Evolutionary conservation across 1,140 invertebrate species (phyloP).

Genomic region (Brachionus rotundiformis): DNA sequence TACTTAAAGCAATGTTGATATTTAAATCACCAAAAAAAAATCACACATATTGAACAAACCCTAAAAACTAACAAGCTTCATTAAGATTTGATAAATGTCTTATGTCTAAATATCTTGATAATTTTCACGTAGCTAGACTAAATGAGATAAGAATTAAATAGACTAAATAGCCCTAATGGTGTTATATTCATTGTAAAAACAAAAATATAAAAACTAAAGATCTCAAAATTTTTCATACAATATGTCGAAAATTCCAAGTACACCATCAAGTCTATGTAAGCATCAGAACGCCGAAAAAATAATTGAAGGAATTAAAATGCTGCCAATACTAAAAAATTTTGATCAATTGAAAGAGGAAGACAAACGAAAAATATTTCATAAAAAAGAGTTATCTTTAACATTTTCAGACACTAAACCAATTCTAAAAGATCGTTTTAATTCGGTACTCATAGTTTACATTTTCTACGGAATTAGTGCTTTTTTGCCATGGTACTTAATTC

Average conservation of each 20-base stretch:
- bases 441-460: not conserved
- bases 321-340: constrained; percentile 36
- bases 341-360: constrained; percentile 32
- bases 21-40: not conserved
- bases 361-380: constrained; percentile 32
- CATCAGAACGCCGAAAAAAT: constrained; percentile 28
- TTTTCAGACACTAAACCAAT: not conserved
- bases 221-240: not conserved
- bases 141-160: constrained; percentile 4
- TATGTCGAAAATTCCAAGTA: not conserved
- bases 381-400: constrained; percentile 27
- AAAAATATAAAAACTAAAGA: not conserved
- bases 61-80: not conserved
- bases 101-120: constrained; percentile 1
- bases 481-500: constrained; percentile 16
- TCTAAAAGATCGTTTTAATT: constrained; percentile 14
- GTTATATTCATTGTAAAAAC: not conserved
- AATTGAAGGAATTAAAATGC: constrained; percentile 28
- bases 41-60: not conserved
- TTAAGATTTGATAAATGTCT: constrained; percentile 13
- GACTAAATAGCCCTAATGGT: not conserved
- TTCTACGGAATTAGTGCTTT: not conserved
- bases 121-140: constrained; percentile 7
- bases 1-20: not conserved
- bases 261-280: not conserved